Conservation (phyloP, 1,140 invertebrate genomes). For the Bombus impatiens region DNA sequence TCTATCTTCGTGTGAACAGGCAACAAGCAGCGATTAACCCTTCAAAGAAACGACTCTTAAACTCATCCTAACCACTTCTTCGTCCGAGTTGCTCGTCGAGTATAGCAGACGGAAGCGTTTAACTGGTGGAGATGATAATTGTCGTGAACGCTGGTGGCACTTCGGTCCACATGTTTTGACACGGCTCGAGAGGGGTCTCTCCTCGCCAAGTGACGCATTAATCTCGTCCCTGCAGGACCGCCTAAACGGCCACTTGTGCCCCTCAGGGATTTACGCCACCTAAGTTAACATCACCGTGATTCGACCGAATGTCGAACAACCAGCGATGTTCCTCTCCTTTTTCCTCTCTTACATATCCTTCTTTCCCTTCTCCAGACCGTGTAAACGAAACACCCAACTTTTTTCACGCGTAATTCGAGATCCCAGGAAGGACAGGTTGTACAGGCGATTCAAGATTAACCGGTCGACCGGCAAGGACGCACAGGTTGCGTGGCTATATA, state of each 20-base stretch:
- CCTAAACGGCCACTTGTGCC: conserved; percentile 23
- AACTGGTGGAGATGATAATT: conserved; percentile 36
- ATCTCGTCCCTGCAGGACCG: conserved; percentile 19
- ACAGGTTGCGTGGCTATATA: not conserved
- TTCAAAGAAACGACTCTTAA: not conserved
- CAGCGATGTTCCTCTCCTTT: not conserved
- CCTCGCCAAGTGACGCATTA: conserved; percentile 31
- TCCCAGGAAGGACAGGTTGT: conserved; percentile 56
- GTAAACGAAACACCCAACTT: conserved; percentile 47
- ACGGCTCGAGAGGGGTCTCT: conserved; percentile 32
- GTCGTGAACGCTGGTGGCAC: conserved; percentile 25
- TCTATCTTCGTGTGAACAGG: not conserved
- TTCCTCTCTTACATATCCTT: not conserved
- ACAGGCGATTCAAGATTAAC: conserved; percentile 65
- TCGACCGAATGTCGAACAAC: not conserved
- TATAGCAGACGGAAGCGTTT: conserved; percentile 56
- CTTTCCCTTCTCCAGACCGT: not conserved
- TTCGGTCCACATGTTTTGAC: conserved; percentile 64
- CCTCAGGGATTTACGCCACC: conserved; percentile 13
- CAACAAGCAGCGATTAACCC: conserved; percentile 15
- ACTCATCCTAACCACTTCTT: conserved; percentile 2
- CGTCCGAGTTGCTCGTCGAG: not conserved
- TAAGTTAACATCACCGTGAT: not conserved
- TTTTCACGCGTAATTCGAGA: conserved; percentile 64
- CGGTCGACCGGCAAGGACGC: conserved; percentile 23